These are phyloP conservation scores for Conomelus anceps DNA, from an alignment of 2,888 invertebrate species.

Conservation along the genomic window DNA sequence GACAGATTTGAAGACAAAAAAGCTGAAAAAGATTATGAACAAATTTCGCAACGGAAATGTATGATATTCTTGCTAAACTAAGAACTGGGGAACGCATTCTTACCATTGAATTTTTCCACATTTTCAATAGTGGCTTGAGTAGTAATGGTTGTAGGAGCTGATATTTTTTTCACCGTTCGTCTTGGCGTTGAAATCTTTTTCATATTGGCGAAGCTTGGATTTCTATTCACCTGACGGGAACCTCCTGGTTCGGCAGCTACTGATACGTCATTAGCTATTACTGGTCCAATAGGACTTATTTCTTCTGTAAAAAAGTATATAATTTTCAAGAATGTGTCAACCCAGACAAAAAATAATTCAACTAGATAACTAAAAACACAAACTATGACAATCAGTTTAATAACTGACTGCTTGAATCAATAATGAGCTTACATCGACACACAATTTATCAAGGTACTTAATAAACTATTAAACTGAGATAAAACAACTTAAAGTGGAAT, in stretches of 20 bases:
- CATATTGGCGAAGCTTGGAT: background rate
- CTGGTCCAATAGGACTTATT: slow-evolving; percentile 18
- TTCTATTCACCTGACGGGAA: background rate
- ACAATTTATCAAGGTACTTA: no score
- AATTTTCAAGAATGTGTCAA: background rate
- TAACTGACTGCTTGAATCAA: no score
- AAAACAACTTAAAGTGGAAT: no score
- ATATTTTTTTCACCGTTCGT: background rate
- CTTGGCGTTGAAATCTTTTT: background rate
- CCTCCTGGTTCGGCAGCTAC: slow-evolving; percentile 13
- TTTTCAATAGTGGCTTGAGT: slow-evolving; percentile 26
- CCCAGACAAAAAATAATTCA: background rate
- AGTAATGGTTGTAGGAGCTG: slow-evolving; percentile 30
- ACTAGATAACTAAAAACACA: background rate
- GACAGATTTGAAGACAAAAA: no score
- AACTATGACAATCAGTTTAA: background rate
- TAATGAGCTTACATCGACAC: no score
- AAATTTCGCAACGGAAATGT: no score
- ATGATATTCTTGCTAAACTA: no score
- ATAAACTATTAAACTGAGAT: no score
- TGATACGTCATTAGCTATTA: background rate
- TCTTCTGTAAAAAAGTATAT: slow-evolving; percentile 13
- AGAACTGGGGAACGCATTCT: slow-evolving; percentile 1
- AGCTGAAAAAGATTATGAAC: no score
- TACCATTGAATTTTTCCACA: slow-evolving; percentile 27